A percentile compares a stretch with the other conserved stretches of the same genome.
Evolutionary conservation across 2,888 invertebrate genomes (phyloP).

Genomic region (Vandiemenella viatica): DNA sequence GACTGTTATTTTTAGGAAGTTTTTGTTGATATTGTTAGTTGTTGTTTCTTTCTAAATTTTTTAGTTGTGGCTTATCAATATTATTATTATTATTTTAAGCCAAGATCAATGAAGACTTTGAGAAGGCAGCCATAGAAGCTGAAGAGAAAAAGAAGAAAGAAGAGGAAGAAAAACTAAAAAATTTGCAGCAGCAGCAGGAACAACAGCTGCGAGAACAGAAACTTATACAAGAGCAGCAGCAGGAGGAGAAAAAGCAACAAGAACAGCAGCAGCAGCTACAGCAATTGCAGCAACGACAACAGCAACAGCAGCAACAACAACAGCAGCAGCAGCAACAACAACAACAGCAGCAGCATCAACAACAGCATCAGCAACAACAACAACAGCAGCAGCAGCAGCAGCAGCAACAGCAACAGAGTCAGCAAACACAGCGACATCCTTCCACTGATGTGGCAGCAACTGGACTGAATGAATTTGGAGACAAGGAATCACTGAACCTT

Average conservation of each 20-base stretch:
- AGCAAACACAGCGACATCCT: constrained; percentile 31
- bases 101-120: no score
- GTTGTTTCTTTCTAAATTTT: no score
- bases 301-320: constrained; percentile 28
- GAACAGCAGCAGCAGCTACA: constrained; percentile 18
- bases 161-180: constrained; percentile 25
- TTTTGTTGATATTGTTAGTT: no score
- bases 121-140: no score
- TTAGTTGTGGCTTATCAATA: no score
- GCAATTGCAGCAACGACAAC: constrained; percentile 20
- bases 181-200: constrained; percentile 20
- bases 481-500: constrained; percentile 34
- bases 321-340: constrained; percentile 37
- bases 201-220: constrained; percentile 17
- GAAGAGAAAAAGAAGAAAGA: no score
- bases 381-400: constrained; percentile 38
- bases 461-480: constrained; percentile 32
- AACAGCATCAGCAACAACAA: constrained; percentile 35
- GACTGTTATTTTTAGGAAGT: no score
- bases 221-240: constrained; percentile 21
- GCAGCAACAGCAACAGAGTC: constrained; percentile 36
- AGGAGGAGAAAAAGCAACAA: constrained; percentile 11
- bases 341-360: constrained; percentile 37
- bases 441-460: no score
- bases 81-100: no score